These are phyloP conservation scores for Parazoanthus atlanticus DNA, from an alignment of 92 coral and sea anemone genomes.

Conservation along the genomic window DNA sequence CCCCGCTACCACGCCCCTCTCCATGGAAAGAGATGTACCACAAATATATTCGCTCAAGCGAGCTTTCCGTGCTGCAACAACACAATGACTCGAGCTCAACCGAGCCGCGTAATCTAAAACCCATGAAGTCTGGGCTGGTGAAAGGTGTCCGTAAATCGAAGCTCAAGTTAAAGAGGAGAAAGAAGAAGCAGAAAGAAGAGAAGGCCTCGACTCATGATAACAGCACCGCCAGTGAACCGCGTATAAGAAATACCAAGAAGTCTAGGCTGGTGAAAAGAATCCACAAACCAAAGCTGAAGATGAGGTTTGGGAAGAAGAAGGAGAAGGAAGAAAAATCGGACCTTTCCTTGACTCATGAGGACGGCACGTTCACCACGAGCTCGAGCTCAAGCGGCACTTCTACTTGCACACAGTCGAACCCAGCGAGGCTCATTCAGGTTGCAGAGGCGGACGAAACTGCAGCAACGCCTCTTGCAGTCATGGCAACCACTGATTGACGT, in stretches of 20 bases:
- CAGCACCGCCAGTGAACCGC: neutral
- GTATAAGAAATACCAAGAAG: neutral
- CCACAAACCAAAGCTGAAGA: neutral
- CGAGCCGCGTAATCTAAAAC: neutral
- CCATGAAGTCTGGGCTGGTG: neutral
- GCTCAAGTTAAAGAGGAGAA: neutral
- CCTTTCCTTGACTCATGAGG: neutral
- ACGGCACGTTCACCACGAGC: neutral
- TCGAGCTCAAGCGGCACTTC: neutral
- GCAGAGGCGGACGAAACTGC: neutral
- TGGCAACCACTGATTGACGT: neutral
- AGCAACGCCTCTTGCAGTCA: neutral
- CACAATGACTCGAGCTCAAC: neutral
- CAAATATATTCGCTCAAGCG: neutral
- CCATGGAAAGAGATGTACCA: neutral
- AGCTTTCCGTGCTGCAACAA: neutral
- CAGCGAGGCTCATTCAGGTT: neutral
- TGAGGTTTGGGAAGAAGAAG: neutral
- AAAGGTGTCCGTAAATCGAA: neutral
- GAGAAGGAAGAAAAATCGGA: neutral
- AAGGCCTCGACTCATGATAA: neutral
- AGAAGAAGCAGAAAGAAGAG: neutral
- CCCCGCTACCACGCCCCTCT: neutral
- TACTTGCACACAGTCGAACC: neutral
- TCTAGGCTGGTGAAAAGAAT: neutral